These are phyloP conservation scores for Protaetia brevitarsis DNA, from an alignment of 1,140 invertebrate genomes.

Conservation along the genomic window DNA sequence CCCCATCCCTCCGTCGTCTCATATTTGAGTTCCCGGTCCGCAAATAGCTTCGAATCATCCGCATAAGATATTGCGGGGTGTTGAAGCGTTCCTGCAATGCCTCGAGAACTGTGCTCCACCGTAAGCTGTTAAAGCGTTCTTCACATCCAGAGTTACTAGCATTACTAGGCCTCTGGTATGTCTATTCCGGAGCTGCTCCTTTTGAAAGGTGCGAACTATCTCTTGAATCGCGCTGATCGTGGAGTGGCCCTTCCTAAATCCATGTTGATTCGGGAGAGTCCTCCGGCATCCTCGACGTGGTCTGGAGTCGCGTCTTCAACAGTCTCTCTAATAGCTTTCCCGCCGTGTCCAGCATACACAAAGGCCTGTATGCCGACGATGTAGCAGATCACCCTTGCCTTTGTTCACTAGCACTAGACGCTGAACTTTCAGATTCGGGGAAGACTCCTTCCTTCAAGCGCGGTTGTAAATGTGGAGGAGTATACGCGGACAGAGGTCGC, in stretches of 20 bases:
- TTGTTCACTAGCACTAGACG: too few relatives aligned
- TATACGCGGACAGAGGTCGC: too few relatives aligned
- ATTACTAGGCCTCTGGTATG: background rate
- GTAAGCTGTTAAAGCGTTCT: conserved; percentile 33
- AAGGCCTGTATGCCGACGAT: too few relatives aligned
- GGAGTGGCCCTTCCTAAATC: conserved; percentile 20
- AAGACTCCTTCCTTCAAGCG: too few relatives aligned
- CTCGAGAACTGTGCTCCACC: conserved; percentile 25
- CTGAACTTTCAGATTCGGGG: too few relatives aligned
- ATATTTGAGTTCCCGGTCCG: conserved; percentile 28
- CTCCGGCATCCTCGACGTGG: background rate
- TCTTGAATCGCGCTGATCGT: conserved; percentile 24
- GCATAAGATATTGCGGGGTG: conserved; percentile 19
- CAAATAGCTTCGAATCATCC: conserved; percentile 29
- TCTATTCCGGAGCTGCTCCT: background rate
- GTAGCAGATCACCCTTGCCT: too few relatives aligned
- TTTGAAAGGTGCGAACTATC: background rate
- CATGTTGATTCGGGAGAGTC: conserved; percentile 11
- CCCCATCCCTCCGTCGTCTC: background rate
- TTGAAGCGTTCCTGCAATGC: conserved; percentile 8
- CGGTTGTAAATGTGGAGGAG: too few relatives aligned
- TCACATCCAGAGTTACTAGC: conserved; percentile 28
- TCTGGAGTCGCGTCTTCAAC: conserved; percentile 12
- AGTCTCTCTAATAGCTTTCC: conserved; percentile 22
- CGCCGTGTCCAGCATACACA: too few relatives aligned